Evolutionary conservation across 2,888 invertebrate species (phyloP).

Genomic region (Stratiomys singularior): DNA sequence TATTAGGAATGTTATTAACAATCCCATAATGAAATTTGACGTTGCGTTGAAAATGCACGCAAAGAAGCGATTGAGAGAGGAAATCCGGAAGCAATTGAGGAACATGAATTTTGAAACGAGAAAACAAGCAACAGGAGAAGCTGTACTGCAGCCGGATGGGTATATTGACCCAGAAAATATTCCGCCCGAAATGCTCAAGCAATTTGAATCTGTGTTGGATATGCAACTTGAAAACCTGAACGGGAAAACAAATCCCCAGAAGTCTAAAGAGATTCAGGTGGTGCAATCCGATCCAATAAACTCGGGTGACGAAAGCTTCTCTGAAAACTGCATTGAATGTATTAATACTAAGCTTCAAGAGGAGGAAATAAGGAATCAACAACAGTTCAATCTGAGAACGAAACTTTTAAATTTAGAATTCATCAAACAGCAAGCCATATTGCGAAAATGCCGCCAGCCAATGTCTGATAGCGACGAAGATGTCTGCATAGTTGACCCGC

Average conservation of each 20-base stretch:
- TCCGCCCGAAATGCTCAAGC: slow-evolving; percentile 59
- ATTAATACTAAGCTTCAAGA: background rate
- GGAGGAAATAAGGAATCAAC: background rate
- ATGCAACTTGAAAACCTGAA: background rate
- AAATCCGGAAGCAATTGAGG: slow-evolving; percentile 61
- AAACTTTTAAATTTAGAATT: slow-evolving; percentile 35
- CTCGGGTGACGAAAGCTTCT: background rate
- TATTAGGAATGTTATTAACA: slow-evolving; percentile 63
- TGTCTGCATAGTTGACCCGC: slow-evolving; percentile 11
- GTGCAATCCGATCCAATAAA: background rate
- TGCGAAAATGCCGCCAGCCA: slow-evolving; percentile 30
- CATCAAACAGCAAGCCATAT: slow-evolving; percentile 26
- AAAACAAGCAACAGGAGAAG: slow-evolving; percentile 38
- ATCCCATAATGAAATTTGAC: slow-evolving; percentile 61
- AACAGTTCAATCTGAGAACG: background rate
- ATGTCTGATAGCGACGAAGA: slow-evolving; percentile 3
- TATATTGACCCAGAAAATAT: slow-evolving; percentile 61
- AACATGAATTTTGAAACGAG: slow-evolving; percentile 58
- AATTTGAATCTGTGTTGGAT: slow-evolving; percentile 62
- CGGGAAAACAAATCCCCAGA: background rate
- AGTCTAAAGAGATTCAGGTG: background rate
- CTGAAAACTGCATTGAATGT: background rate
- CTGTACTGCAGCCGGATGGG: slow-evolving; percentile 59
- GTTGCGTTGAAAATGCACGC: slow-evolving; percentile 61
- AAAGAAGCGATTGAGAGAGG: slow-evolving; percentile 59